phyloP scores from a whole-genome alignment of 2,797 vertebrate species.

The Darevskia nairensis region DNA sequence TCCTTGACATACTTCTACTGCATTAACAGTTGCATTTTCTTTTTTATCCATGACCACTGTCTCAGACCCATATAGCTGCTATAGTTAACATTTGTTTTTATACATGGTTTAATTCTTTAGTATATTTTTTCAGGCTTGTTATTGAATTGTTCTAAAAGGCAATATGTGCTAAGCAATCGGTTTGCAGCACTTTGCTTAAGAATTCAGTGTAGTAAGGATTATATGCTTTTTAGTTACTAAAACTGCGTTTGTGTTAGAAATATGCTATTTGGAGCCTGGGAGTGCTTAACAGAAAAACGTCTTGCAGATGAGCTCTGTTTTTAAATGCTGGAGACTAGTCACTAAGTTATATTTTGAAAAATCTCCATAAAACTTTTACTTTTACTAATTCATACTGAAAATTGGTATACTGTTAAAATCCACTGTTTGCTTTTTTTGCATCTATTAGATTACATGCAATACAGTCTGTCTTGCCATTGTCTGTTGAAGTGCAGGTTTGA shows the following conservation, averaged over 20 bases:
- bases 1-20: constrained; percentile 82
- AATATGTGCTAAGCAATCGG: constrained; percentile 75
- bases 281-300: constrained; percentile 70
- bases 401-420: constrained; percentile 82
- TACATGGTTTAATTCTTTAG: constrained; percentile 78
- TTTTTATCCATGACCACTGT: constrained; percentile 81
- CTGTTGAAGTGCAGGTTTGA: constrained; percentile 92
- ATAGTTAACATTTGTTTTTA: constrained; percentile 79
- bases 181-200: constrained; percentile 74
- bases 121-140: constrained; percentile 75
- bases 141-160: constrained; percentile 59
- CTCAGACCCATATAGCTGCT: constrained; percentile 82
- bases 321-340: constrained; percentile 78
- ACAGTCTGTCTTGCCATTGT: constrained; percentile 91
- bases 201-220: constrained; percentile 79
- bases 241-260: constrained; percentile 79
- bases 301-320: constrained; percentile 80
- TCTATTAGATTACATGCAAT: constrained; percentile 88
- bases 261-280: constrained; percentile 71
- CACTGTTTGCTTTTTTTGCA: constrained; percentile 88
- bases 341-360: constrained; percentile 80
- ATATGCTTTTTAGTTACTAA: constrained; percentile 70
- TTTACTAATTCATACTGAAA: constrained; percentile 80
- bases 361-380: constrained; percentile 70
- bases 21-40: constrained; percentile 82